These are phyloP conservation scores for Macropis europaea DNA, from an alignment of 2,888 invertebrate genomes.

Conservation along the genomic window DNA sequence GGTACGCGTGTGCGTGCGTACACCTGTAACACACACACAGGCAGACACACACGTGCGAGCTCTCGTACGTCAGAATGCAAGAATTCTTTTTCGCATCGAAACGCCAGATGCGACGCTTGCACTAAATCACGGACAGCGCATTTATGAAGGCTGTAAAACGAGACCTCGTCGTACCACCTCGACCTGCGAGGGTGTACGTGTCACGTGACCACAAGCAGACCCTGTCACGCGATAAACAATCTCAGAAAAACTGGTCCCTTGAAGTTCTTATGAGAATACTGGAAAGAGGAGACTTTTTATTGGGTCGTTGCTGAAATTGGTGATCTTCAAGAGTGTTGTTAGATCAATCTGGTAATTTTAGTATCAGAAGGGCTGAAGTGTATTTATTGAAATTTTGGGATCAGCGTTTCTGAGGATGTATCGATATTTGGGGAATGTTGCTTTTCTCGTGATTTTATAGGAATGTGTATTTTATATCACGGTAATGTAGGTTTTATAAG, in stretches of 20 bases:
- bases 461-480: no score
- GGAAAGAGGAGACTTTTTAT: no score
- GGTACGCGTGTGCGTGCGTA: slow-evolving; percentile 29
- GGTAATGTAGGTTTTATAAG: no score
- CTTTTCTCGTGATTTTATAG: no score
- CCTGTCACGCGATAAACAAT: slow-evolving; percentile 26
- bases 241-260: not conserved
- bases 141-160: slow-evolving; percentile 64
- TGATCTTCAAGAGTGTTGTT: no score
- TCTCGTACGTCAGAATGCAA: not conserved
- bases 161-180: slow-evolving; percentile 13
- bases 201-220: slow-evolving; percentile 24
- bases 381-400: no score
- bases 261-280: no score
- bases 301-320: no score
- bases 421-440: no score
- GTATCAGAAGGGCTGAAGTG: no score
- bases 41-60: not conserved
- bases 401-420: no score
- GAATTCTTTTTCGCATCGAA: slow-evolving; percentile 6
- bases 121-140: slow-evolving; percentile 64
- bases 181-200: slow-evolving; percentile 17
- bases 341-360: no score
- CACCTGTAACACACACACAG: slow-evolving; percentile 9
- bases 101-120: slow-evolving; percentile 61